Base-by-base conservation (phyloP, 2,113 vertebrate species). In the Ctenomys sociabilis region DNA sequence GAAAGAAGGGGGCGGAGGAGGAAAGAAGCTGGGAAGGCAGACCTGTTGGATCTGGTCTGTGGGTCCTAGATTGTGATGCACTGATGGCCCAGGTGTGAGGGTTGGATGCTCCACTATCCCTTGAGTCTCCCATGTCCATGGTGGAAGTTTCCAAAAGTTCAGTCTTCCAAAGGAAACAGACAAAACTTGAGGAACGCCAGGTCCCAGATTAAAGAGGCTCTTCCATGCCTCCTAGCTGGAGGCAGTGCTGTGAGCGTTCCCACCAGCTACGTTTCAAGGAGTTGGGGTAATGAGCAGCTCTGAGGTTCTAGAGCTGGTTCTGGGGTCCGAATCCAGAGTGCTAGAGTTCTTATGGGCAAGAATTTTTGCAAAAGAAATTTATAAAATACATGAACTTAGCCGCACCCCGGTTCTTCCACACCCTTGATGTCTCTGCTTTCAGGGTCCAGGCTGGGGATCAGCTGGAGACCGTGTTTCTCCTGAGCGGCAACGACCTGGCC, bases 401-500 rank as follows among this genome's bases (percentile, higher is more conserved):
- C 22, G 5, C 37, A 19, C 37, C 68, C 26, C 2, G 3, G 14
- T 61, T 70, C 78, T 49, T 5, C 40, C 32, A 57, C 13, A 40
- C n/a, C 93, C 84, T 92, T 21, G 45, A 68, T 57, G 30, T 70
- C 73, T 96, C n/a, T 94, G 54, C 45, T 88, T 40, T 17, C 90
- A 98, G 98, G 84, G 98, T 99, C 84, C 98, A 99, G 94, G 98
- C 98, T 13, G 98, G 98, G 3, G 98, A 98, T 78, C 96, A 98
- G 26, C 98, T 98, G 49, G 99, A 99, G 97, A 99, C 99, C 0
- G 99, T 99, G 63, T 99, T 99, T 95, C 98, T 99, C 84, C 98
- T 99, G 94, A 99, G 99, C 2, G 99, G 99, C 17, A 99, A 99
- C 0, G 99, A 99, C 97, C 99, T 99, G 17, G 98, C 98, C 87